Evolutionary conservation across 1,140 invertebrate genomes (phyloP), one percentile per base, ranked within the genome.

Genomic region (Caenorhabditis tropicalis): DNA sequence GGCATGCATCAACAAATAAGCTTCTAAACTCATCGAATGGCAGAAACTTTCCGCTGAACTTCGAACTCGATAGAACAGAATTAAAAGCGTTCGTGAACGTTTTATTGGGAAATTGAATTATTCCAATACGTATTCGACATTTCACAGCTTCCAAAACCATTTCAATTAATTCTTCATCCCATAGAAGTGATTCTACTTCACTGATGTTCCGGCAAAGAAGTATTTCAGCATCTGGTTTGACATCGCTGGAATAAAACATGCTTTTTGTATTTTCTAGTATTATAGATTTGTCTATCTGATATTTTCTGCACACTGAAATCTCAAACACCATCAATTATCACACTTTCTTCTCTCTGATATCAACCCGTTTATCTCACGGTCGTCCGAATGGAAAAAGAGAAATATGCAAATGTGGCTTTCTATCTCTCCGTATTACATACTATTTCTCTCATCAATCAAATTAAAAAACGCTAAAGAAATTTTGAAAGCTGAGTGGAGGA

Each of bases 101-200:
- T 74, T 46, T 74, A n/a, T 12, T 21, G 27, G 65, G 21, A 43
- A 74, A 74, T 24, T 74, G 36, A 46, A 74, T 74, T 0, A 74
- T 33, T 74, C 65, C 65, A 24, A 74, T 43, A 4, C 65, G 19
- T 24, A 74, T 43, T 43, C 65, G 65, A 74, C 65, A 74, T 15
- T 74, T 74, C 2, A 74, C 65, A 19, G 65, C 65, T 43, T 74
- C 65, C 19, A 74, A n/a, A 74, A 74, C n/a, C n/a, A 74, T 74
- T 43, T 74, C 65, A 24, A 74, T 74, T 1, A 74, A 36, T 74
- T 43, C 65, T 74, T 74, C 65, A 74, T 74, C 65, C 65, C 65
- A 74, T 16, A 74, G 36, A 33, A 74, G 29, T 21, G 65, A 74
- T 5, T n/a, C n/a, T 24, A 74, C 65, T 21, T 74, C 65, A 24